Conservation (phyloP, 2,797 vertebrate species). For the Ceyx erithaca region DNA sequence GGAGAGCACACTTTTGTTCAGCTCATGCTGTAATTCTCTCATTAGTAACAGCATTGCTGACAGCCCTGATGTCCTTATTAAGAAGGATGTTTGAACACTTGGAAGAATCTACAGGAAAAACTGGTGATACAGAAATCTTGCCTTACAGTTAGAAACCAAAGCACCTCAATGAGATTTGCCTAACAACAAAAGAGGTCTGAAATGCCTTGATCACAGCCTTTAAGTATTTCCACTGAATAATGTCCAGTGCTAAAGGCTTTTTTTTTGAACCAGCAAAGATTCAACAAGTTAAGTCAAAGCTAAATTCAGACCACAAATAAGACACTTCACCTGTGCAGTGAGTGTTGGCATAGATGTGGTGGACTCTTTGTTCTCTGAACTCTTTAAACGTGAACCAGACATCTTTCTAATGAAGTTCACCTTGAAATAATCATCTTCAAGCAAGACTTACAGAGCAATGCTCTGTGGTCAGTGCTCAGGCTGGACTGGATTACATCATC, state of each 20-base stretch:
- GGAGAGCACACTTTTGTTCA: background rate
- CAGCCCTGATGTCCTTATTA: background rate
- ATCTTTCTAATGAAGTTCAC: slow-evolving; percentile 13
- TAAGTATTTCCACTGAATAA: slow-evolving; percentile 24
- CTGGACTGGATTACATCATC: background rate
- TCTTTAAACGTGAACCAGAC: background rate
- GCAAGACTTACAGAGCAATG: background rate
- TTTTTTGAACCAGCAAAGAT: slow-evolving; percentile 20
- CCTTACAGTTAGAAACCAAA: background rate
- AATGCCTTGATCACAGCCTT: slow-evolving; percentile 24
- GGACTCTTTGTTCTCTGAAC: slow-evolving; percentile 31
- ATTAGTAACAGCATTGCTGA: background rate
- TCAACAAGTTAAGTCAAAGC: slow-evolving; percentile 31
- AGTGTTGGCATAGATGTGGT: background rate
- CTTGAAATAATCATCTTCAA: slow-evolving; percentile 8
- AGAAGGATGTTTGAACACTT: slow-evolving; percentile 22
- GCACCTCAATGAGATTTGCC: background rate
- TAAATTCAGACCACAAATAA: slow-evolving; percentile 56
- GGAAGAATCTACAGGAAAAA: slow-evolving; percentile 41
- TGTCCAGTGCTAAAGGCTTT: slow-evolving; percentile 34
- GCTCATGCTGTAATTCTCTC: background rate
- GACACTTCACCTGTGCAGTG: background rate
- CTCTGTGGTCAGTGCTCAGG: background rate
- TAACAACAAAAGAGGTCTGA: background rate
- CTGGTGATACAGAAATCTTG: slow-evolving; percentile 23